Evolutionary conservation across 2,888 invertebrate genomes (phyloP), one percentile per base, ranked within the genome.

Genomic region (Leucozona laternaria): DNA sequence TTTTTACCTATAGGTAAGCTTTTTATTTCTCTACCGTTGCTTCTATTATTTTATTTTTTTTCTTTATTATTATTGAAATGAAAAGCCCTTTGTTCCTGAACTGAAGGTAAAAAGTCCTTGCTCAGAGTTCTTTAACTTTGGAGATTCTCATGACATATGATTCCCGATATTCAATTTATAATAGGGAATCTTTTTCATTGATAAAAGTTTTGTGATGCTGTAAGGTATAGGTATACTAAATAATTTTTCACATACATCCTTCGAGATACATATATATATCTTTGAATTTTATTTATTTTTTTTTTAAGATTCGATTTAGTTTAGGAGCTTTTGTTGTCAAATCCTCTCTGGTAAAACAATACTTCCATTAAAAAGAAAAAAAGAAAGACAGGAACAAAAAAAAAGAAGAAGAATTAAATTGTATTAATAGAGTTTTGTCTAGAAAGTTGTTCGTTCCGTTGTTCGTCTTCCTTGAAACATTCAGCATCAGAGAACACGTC

Each of bases 81-180:
- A 13, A 53, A 55, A 62, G 2, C 31, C 57, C 40, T 77, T 77
- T 71, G 48, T 71, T 57, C 48, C 17, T 22, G 10, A n/a, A n/a
- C n/a, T n/a, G 1, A 2, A 7, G 15, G 6, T 1, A 15, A 57
- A 34, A 17, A 64, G 45, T 64, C 25, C 37, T 73, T 37, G 15
- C 34, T 10, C 53, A 22, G 13, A 64, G 64, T 57, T 66, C 22
- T 10, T 48, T 40, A 78, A 78, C 78, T 72, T 78, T n/a, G n/a
- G n/a, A n/a, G n/a, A n/a, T n/a, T n/a, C n/a, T n/a, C n/a, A 72
- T 77, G 81, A 72, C 71, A 72, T 66, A 78, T 28, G 66, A 77
- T n/a, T 53, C 1, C 72, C 77, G 53, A 82, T 82, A 72, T 82
- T 72, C 78, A 72, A 78, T 72, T 72, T 66, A 28, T 53, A 4